Evolutionary conservation across 2,888 invertebrate genomes (phyloP), one percentile per base, ranked within the genome.

Genomic region (Beris chalybata): DNA sequence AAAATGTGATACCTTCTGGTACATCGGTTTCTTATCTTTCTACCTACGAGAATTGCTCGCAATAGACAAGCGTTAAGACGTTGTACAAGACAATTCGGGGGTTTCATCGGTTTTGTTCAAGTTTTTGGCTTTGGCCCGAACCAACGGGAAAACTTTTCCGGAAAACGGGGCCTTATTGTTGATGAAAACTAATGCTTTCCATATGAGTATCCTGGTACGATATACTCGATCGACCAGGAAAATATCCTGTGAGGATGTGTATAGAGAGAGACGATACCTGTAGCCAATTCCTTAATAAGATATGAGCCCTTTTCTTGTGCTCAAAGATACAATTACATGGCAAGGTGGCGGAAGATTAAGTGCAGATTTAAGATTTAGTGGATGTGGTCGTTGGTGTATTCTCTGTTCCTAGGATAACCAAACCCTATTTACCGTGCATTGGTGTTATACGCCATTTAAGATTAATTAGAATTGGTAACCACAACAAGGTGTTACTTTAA

Each of bases 401-500:
- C 11, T 30, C 54, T 48, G 11, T 48, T 12, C 1, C 15, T 12
- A 6, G 13, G 5, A 32, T 7, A 31, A 4, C 31, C 30, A 31
- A 31, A n/a, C 5, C 43, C 7, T 56, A 38, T 56, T 56, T 56
- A 38, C 38, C 13, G 43, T 56, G 55, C 15, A 52, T 61, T 15
- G 38, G 55, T 43, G 43, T 52, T 61, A 52, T 61, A 47, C 30
- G 15, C 31, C 61, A 67, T 67, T 67, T 67, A 67, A 69, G 69
- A 69, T 69, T 69, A 69, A 69, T 69, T 67, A 65, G 67, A 67
- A 67, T 67, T 64, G 67, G 69, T 69, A 65, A 69, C 69, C 69
- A 22, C 69, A 65, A 69, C 69, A 66, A 69, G 69, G 69, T 69
- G 69, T 69, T 69, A 65, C 65, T 63, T 69, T 69, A 69, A 69